Evolutionary conservation across 2,888 invertebrate genomes (phyloP).

Genomic region (Volucella inflata): DNA sequence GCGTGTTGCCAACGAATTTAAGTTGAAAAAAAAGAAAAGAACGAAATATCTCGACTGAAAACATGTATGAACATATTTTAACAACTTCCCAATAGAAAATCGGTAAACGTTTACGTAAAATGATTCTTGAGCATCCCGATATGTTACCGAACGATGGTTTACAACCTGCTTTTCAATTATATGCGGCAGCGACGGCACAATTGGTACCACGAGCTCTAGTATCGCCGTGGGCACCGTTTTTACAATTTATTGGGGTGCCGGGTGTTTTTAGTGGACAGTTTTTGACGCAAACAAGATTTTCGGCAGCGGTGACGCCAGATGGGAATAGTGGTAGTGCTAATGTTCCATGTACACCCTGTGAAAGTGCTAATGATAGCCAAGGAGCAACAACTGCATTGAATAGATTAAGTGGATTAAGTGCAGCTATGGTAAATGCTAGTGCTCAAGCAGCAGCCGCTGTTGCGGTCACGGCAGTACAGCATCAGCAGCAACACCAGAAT

Average conservation of each 20-base stretch:
- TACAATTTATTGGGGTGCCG: constrained; percentile 84
- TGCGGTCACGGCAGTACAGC: constrained; percentile 77
- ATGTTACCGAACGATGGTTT: constrained; percentile 84
- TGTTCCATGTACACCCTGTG: constrained; percentile 42
- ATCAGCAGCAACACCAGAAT: constrained; percentile 26
- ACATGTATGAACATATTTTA: constrained; percentile 32
- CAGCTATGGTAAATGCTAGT: constrained; percentile 81
- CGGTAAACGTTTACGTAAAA: constrained; percentile 79
- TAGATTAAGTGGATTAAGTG: constrained; percentile 76
- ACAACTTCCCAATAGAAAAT: constrained; percentile 27
- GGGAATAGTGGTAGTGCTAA: constrained; percentile 60
- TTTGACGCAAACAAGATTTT: constrained; percentile 79
- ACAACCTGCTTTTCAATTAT: constrained; percentile 89
- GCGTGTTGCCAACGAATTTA: constrained; percentile 36
- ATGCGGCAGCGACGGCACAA: constrained; percentile 88
- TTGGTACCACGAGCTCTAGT: constrained; percentile 84
- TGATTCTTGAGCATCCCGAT: constrained; percentile 86
- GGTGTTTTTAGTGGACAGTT: constrained; percentile 83
- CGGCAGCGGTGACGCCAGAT: constrained; percentile 21
- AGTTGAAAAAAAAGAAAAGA: constrained; percentile 16
- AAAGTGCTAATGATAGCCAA: constrained; percentile 58
- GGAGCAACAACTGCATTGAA: constrained; percentile 57
- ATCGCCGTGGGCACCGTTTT: constrained; percentile 86
- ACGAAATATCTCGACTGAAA: neutral
- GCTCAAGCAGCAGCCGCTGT: constrained; percentile 77